These are phyloP conservation scores for Boloria selene DNA, from an alignment of 2,888 invertebrate species.

Conservation along the genomic window DNA sequence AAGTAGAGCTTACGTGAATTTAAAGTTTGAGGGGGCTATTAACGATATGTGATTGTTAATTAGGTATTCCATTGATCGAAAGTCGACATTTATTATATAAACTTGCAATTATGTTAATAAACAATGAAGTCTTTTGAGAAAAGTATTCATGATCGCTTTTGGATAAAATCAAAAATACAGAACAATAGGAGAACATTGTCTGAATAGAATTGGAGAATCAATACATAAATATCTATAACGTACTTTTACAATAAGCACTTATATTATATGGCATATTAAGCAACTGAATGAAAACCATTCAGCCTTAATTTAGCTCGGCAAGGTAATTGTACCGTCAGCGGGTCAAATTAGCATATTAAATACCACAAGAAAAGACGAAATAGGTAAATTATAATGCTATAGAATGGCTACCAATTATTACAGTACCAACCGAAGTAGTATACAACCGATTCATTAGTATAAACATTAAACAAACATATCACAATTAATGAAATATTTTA, in stretches of 20 bases:
- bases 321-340: slow-evolving; percentile 6
- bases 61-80: too few relatives aligned
- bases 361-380: background rate
- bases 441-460: too few relatives aligned
- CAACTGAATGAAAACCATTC: slow-evolving; percentile 8
- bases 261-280: background rate
- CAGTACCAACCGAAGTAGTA: too few relatives aligned
- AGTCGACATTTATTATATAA: too few relatives aligned
- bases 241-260: background rate
- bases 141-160: slow-evolving; percentile 4
- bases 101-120: too few relatives aligned
- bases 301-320: background rate
- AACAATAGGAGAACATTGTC: slow-evolving; percentile 23
- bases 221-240: slow-evolving; percentile 15
- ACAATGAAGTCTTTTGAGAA: background rate
- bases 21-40: too few relatives aligned
- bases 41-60: too few relatives aligned
- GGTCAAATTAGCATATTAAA: slow-evolving; percentile 8
- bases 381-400: background rate
- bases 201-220: slow-evolving; percentile 23
- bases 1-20: too few relatives aligned
- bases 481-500: too few relatives aligned
- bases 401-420: background rate
- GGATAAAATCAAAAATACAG: slow-evolving; percentile 11
- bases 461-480: too few relatives aligned